Base-by-base conservation (phyloP, 2,797 vertebrate genomes). In the Gephyroberyx darwinii region DNA sequence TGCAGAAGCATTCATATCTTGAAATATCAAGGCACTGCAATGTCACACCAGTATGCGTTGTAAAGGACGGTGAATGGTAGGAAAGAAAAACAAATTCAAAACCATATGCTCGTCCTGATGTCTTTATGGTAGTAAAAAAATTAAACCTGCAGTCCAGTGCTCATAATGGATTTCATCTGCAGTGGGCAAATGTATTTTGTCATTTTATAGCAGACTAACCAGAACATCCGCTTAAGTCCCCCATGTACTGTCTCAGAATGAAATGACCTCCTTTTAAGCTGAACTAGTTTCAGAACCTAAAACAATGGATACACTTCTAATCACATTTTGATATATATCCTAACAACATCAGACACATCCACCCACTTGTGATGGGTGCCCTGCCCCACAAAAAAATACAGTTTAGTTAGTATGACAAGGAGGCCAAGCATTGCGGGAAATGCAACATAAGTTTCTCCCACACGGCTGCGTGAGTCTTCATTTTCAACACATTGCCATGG, bases 231-330 rank as follows among this genome's bases (percentile, higher is more conserved):
- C 65, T 53, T 14, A 78, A 75, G 86, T 91, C 91, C 90, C 92
- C 86, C 74, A 82, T 83, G 91, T 59, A 81, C 86, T 16, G 77
- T 89, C 86, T 90, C 86, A 84, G 86, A 89, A 88, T 74, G 80
- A 91, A 87, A 57, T 83, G 92, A 88, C 92, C 92, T 91, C 82
- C 62, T 93, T 92, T 75, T 52, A 58, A 68, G 75, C 65, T 92
- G 90, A 93, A 92, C 91, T 92, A 90, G 88, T 92, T 93, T 89
- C 82, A 86, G 61, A 56, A 69, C 48, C 68, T 60, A 52, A 86
- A 77, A 84, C 81, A 83, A 83, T 37, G 75, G 55, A 70, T 73
- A 31, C 54, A 47, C 63, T 30, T 55, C 65, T 71, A 22, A 8
- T 75, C 66, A 16, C 57, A 70, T 61, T 61, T 26, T 47, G 20